Evolutionary conservation across 2,797 vertebrate species (phyloP).

Genomic region (Zenarchopterus dispar): DNA sequence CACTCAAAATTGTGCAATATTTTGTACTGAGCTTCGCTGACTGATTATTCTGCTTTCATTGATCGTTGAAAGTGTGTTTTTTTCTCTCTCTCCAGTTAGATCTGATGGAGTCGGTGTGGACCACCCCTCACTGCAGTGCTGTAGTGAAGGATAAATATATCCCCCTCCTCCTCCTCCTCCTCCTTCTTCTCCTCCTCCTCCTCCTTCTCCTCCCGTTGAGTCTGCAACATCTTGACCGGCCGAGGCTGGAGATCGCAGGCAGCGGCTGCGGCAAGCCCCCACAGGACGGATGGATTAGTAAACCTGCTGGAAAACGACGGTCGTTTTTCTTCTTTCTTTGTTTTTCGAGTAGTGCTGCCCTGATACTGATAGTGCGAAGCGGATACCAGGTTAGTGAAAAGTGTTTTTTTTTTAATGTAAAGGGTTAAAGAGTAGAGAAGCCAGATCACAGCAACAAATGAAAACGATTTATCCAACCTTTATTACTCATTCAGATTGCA

Average conservation of each 20-base stretch:
- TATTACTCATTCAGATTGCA: conserved; percentile 19
- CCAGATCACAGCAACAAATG: conserved; percentile 5
- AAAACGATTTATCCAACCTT: not conserved
- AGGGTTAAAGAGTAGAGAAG: conserved; percentile 12
- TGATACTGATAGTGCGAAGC: conserved; percentile 60
- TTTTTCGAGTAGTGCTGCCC: conserved; percentile 38
- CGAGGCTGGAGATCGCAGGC: conserved; percentile 71
- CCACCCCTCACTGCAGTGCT: conserved; percentile 82
- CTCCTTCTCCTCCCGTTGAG: conserved; percentile 62
- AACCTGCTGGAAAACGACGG: conserved; percentile 36
- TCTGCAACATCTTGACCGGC: conserved; percentile 79
- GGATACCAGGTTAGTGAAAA: conserved; percentile 80
- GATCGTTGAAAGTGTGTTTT: not conserved
- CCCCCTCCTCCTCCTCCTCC: conserved; percentile 59
- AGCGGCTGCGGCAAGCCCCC: conserved; percentile 54
- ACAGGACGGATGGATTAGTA: conserved; percentile 79
- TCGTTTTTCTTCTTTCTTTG: conserved; percentile 40
- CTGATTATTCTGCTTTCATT: not conserved
- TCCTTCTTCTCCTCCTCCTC: conserved; percentile 35
- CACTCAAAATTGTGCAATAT: no score
- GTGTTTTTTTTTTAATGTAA: conserved; percentile 17
- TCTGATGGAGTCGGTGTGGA: conserved; percentile 76
- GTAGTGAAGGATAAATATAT: conserved; percentile 87
- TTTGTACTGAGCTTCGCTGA: not conserved
- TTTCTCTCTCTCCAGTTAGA: conserved; percentile 17